A percentile compares a stretch with the other conserved stretches of the same genome.
Evolutionary conservation across 2,797 vertebrate genomes (phyloP).

Genomic region (Diplodus sargus): DNA sequence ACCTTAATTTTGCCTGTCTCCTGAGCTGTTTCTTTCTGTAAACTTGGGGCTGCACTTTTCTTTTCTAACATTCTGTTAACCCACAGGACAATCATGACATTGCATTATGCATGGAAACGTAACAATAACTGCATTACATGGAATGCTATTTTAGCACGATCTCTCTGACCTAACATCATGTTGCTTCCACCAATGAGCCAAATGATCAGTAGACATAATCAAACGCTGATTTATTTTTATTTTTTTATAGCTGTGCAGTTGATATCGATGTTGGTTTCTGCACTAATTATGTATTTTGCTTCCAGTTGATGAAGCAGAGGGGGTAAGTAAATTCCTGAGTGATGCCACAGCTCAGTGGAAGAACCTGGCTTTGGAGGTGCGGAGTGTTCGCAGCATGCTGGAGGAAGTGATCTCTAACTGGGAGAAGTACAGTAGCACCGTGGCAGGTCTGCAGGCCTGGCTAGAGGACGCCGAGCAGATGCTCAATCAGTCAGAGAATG

Average conservation of each 20-base stretch:
- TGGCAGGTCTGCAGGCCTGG: slow-evolving; percentile 95
- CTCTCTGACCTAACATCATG: slow-evolving; percentile 31
- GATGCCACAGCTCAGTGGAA: slow-evolving; percentile 95
- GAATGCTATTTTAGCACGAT: slow-evolving; percentile 66
- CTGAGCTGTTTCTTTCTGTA: slow-evolving; percentile 37
- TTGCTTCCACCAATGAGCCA: slow-evolving; percentile 18
- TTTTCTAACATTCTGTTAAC: slow-evolving; percentile 50
- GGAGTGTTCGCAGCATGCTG: slow-evolving; percentile 97
- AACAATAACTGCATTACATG: slow-evolving; percentile 32
- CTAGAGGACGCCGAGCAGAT: slow-evolving; percentile 97
- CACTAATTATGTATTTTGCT: slow-evolving; percentile 30
- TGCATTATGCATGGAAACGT: slow-evolving; percentile 65
- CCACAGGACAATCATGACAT: slow-evolving; percentile 12
- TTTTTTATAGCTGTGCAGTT: background rate
- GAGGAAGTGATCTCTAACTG: slow-evolving; percentile 97
- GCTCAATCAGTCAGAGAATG: slow-evolving; percentile 92
- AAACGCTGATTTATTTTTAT: background rate
- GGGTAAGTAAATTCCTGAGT: slow-evolving; percentile 92
- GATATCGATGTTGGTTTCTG: background rate
- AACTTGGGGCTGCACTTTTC: slow-evolving; percentile 46
- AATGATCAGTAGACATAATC: slow-evolving; percentile 25
- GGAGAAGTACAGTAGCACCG: slow-evolving; percentile 94
- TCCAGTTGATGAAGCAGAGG: slow-evolving; percentile 94
- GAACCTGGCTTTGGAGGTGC: slow-evolving; percentile 94
- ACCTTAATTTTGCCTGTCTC: slow-evolving; percentile 53